phyloP scores from a whole-genome alignment of 35 echinoderm and acorn worm genomes.

The Holothuria glaberrima region DNA sequence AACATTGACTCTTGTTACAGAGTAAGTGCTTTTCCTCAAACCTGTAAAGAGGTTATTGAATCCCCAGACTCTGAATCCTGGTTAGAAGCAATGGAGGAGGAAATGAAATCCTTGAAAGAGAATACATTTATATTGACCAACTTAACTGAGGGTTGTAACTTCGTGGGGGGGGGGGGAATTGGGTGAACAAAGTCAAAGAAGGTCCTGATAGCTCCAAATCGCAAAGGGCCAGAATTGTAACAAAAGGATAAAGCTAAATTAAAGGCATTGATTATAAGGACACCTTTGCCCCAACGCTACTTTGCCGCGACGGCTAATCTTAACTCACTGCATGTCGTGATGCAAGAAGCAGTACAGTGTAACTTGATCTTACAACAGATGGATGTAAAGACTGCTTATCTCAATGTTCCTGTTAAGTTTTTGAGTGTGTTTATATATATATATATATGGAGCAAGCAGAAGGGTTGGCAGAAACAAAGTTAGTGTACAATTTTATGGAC shows the following conservation, averaged over 20 bases:
- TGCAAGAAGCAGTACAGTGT: too few relatives aligned
- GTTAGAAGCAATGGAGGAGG: too few relatives aligned
- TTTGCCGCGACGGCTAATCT: too few relatives aligned
- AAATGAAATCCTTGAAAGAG: too few relatives aligned
- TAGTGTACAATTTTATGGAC: too few relatives aligned
- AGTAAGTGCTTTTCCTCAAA: conserved; percentile 11
- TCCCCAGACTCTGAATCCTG: conserved; percentile 6
- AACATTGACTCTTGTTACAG: not conserved
- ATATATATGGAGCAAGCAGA: conserved; percentile 67
- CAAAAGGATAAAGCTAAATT: conserved; percentile 45
- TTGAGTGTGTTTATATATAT: too few relatives aligned
- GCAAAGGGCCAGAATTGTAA: conserved; percentile 41
- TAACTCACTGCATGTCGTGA: conserved; percentile 58
- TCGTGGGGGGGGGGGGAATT: too few relatives aligned
- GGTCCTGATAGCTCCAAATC: conserved; percentile 1
- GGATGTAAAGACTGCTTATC: conserved; percentile 78
- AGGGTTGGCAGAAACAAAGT: too few relatives aligned
- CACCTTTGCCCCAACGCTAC: conserved; percentile 61
- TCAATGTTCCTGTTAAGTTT: conserved; percentile 71
- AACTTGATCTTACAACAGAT: conserved; percentile 67
- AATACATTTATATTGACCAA: too few relatives aligned
- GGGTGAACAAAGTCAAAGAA: conserved; percentile 51
- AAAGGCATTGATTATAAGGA: conserved; percentile 60
- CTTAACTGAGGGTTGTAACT: too few relatives aligned
- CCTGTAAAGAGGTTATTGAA: conserved; percentile 27